Base-by-base conservation (phyloP, 2,113 vertebrate genomes). In the Emydura subglobosa region DNA sequence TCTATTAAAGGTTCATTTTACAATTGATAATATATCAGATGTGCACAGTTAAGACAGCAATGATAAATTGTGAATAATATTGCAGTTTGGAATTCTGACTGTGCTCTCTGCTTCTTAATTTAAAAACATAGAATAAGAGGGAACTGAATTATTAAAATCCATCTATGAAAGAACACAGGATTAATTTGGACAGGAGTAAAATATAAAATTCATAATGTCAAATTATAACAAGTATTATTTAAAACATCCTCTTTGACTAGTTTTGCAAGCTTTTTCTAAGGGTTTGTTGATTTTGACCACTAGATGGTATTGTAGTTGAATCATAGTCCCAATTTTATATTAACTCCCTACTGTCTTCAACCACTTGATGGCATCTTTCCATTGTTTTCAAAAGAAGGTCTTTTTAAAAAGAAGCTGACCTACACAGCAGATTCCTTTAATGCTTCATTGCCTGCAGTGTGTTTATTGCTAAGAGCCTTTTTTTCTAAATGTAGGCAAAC, bases 291-390 rank as follows among this genome's bases (percentile, higher is more conserved):
- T 0, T 84, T 74, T 72, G 13, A 54, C 96, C 98, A 90, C 95
- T 96, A 98, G 97, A 89, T 96, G 98, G 96, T 97, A 89, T 6
- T 81, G 53, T n/a, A 82, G 54, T 9, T 87, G 86, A 95, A 89
- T 17, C 4, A 27, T 44, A n/a, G 42, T 0, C 0, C 16, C 1
- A 2, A 25, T 81, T 74, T 76, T 39, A 0, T 47, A 5, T 6
- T 50, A 9, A 21, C 7, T 59, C 31, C 3, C 4, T 90, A 78
- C 91, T 83, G 39, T 76, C 47, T 96, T 96, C 54, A 88, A 53
- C 96, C 98, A 74, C 98, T 95, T 95, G 98, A 93, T 97, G 98
- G 97, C 97, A 89, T 93, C 88, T 95, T 83, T 87, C 68, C 55
- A 44, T 94, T 93, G 80, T 92, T 96, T 97, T 94, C 88, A 51